A percentile compares a stretch with the other conserved stretches of the same genome.
phyloP scores from a whole-genome alignment of 2,888 invertebrate genomes.

The Agriopis leucophaearia region DNA sequence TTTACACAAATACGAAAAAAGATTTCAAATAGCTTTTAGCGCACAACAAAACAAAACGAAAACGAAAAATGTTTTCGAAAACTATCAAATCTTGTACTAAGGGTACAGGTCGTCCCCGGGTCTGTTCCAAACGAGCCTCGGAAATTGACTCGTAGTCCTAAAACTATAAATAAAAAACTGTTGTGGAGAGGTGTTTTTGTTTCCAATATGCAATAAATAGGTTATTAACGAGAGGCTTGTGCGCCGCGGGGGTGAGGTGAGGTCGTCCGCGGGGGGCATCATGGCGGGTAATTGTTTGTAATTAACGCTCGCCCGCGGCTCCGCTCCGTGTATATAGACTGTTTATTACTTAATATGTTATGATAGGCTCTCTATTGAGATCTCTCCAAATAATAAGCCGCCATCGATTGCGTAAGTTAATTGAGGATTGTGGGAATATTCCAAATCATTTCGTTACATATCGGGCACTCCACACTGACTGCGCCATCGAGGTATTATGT shows the following conservation, averaged over 20 bases:
- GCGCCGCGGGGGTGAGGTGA: slow-evolving; percentile 51
- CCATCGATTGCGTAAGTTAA: slow-evolving; percentile 45
- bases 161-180: slow-evolving; percentile 57
- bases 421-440: slow-evolving; percentile 57
- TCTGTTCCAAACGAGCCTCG: slow-evolving; percentile 5
- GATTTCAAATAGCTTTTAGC: too few relatives aligned
- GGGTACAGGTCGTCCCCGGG: slow-evolving; percentile 11
- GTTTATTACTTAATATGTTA: slow-evolving; percentile 82
- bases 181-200: slow-evolving; percentile 64
- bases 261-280: slow-evolving; percentile 63
- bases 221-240: slow-evolving; percentile 64
- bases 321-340: slow-evolving; percentile 70
- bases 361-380: slow-evolving; percentile 61
- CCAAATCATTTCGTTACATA: background rate
- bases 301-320: slow-evolving; percentile 67
- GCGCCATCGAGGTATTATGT: too few relatives aligned
- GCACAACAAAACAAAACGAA: too few relatives aligned
- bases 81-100: too few relatives aligned
- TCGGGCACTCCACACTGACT: background rate
- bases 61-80: too few relatives aligned
- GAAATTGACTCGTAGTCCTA: slow-evolving; percentile 20
- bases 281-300: slow-evolving; percentile 79
- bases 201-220: slow-evolving; percentile 81
- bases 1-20: too few relatives aligned
- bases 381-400: slow-evolving; percentile 54